These are phyloP conservation scores for Cheilosia scutellata DNA, from an alignment of 2,888 invertebrate genomes.

Conservation along the genomic window DNA sequence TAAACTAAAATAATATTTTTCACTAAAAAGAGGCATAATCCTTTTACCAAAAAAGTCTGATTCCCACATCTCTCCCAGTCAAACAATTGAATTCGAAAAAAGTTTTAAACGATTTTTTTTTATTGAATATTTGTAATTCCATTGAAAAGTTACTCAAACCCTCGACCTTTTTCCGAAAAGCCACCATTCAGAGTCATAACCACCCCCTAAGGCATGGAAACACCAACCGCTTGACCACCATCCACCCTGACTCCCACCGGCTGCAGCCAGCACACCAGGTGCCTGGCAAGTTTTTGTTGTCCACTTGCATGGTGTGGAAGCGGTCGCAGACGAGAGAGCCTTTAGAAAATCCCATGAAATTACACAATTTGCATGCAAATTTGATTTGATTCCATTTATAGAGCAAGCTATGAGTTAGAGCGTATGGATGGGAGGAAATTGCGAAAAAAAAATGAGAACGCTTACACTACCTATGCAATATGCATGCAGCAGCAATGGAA, in stretches of 20 bases:
- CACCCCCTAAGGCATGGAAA: conserved; percentile 8
- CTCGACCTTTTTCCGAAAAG: conserved; percentile 12
- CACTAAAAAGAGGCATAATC: not conserved
- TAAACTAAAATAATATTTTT: not conserved
- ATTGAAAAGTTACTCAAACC: conserved; percentile 56
- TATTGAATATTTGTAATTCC: conserved; percentile 65
- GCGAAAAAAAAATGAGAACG: conserved; percentile 25
- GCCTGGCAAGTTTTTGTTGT: conserved; percentile 17
- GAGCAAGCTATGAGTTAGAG: conserved; percentile 41
- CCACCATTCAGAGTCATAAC: not conserved
- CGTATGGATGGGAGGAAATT: conserved; percentile 33
- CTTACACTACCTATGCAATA: not conserved
- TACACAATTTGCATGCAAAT: conserved; percentile 74
- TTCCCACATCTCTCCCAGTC: conserved; percentile 21
- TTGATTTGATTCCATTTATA: conserved; percentile 72
- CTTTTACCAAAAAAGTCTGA: conserved; percentile 8
- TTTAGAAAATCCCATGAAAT: conserved; percentile 65
- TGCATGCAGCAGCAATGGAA: conserved; percentile 14
- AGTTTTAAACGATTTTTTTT: conserved; percentile 56
- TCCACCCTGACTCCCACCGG: conserved; percentile 16
- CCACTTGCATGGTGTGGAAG: not conserved
- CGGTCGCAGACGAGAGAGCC: not conserved
- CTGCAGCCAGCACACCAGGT: conserved; percentile 27
- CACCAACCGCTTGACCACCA: conserved; percentile 51
- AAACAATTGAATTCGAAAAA: conserved; percentile 57